Percentiles rank a stretch among this genome's conserved stretches.
phyloP scores from a whole-genome alignment of 2,797 vertebrate genomes.

The Mormyrus proboscirostris region DNA sequence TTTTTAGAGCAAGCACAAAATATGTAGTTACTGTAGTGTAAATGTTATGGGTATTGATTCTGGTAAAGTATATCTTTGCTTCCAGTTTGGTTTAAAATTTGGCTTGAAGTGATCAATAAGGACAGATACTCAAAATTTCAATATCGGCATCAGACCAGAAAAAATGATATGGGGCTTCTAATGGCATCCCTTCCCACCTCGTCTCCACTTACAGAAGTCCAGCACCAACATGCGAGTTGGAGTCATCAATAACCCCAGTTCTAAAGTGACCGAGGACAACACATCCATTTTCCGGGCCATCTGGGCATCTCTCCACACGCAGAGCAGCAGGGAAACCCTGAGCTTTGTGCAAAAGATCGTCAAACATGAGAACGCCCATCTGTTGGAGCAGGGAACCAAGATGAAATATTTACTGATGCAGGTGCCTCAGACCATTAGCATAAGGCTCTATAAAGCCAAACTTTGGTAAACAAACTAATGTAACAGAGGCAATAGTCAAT shows the following conservation, averaged over 20 bases:
- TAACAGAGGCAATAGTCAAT: background rate
- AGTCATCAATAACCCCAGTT: conserved; percentile 81
- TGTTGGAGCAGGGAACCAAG: conserved; percentile 74
- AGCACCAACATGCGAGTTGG: conserved; percentile 74
- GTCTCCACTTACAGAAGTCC: conserved; percentile 62
- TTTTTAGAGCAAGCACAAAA: background rate
- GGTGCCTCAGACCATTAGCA: conserved; percentile 52
- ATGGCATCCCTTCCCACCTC: background rate
- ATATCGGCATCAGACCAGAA: background rate
- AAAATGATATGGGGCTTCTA: background rate
- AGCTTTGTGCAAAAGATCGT: conserved; percentile 75
- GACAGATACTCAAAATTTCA: background rate
- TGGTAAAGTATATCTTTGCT: background rate
- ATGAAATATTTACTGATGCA: conserved; percentile 71
- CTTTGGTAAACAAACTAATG: background rate
- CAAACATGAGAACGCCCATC: conserved; percentile 72
- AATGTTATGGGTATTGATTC: background rate
- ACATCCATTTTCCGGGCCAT: conserved; percentile 78
- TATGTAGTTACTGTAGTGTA: background rate
- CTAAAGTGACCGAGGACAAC: conserved; percentile 77
- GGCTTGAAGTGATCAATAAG: background rate
- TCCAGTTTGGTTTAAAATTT: background rate
- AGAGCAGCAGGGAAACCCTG: conserved; percentile 69
- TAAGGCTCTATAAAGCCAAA: background rate
- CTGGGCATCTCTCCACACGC: conserved; percentile 82